Evolutionary conservation across 2,797 vertebrate species (phyloP).

Genomic region (Megalops cyprinoides): DNA sequence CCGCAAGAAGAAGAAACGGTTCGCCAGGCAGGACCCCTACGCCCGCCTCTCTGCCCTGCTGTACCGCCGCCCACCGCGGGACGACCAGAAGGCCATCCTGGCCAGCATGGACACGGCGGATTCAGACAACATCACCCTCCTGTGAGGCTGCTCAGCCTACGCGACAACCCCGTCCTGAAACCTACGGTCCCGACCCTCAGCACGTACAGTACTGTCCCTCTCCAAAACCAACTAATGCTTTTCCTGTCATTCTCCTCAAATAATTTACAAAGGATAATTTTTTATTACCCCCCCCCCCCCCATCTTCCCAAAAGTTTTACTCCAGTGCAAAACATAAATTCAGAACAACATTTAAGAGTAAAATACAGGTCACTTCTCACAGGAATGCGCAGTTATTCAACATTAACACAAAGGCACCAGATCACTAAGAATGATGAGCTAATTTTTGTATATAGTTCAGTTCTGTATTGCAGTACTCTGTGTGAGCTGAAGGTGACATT

Average conservation of each 20-base stretch:
- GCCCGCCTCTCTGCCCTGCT: slow-evolving; percentile 88
- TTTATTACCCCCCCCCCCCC: neutral
- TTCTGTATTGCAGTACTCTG: neutral
- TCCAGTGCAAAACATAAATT: slow-evolving; percentile 8
- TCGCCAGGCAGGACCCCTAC: slow-evolving; percentile 87
- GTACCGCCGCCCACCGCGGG: slow-evolving; percentile 85
- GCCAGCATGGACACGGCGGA: slow-evolving; percentile 88
- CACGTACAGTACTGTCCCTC: too few relatives aligned
- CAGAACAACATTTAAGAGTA: neutral
- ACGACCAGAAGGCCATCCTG: slow-evolving; percentile 94
- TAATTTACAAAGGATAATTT: neutral
- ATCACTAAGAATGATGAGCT: neutral
- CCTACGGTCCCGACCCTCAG: too few relatives aligned
- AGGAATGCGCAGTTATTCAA: neutral
- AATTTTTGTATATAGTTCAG: neutral
- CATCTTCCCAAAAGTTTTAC: slow-evolving; percentile 7
- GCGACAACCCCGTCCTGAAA: neutral
- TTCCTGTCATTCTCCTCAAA: neutral
- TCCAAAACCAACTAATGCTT: neutral
- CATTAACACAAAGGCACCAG: neutral
- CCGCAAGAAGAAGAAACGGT: slow-evolving; percentile 90
- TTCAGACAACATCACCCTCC: slow-evolving; percentile 86
- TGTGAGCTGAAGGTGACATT: too few relatives aligned
- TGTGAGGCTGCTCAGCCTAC: slow-evolving; percentile 22
- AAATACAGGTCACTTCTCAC: neutral